Evolutionary conservation across 2,888 invertebrate species (phyloP).

Genomic region (Melangyna quadrimaculata): DNA sequence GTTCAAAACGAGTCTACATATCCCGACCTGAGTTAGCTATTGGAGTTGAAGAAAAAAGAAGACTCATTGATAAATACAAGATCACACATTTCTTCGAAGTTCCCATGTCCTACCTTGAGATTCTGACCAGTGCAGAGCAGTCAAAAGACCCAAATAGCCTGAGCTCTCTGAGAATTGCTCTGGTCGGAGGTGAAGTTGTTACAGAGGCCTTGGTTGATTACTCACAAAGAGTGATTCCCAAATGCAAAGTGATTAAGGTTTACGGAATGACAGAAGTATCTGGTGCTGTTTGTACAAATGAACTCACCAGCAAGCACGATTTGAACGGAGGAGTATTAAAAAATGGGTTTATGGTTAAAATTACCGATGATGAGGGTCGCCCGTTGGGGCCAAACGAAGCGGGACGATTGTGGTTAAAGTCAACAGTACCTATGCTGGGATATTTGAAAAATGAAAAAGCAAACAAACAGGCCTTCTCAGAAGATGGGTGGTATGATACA

Average conservation of each 20-base stretch:
- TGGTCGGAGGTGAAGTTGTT: conserved; percentile 59
- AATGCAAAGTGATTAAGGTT: conserved; percentile 45
- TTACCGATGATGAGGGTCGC: conserved; percentile 43
- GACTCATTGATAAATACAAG: conserved; percentile 33
- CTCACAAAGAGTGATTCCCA: conserved; percentile 9
- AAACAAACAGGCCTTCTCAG: conserved; percentile 46
- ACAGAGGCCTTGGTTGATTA: conserved; percentile 31
- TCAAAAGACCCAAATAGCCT: conserved; percentile 31
- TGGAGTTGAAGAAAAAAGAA: conserved; percentile 28
- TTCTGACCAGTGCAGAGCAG: conserved; percentile 33
- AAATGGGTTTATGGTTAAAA: conserved; percentile 54
- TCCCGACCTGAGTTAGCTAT: conserved; percentile 3
- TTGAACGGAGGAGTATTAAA: conserved; percentile 59
- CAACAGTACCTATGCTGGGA: conserved; percentile 46
- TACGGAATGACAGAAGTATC: conserved; percentile 68
- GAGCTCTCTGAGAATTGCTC: conserved; percentile 40
- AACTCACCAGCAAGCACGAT: conserved; percentile 6
- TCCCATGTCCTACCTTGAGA: conserved; percentile 47
- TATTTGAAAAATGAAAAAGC: conserved; percentile 45
- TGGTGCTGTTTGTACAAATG: conserved; percentile 60
- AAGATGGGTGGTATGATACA: conserved; percentile 11
- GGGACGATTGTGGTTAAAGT: conserved; percentile 53
- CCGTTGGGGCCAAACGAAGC: conserved; percentile 34
- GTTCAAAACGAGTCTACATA: conserved; percentile 59
- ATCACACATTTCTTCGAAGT: conserved; percentile 57